These are phyloP conservation scores for Nothocercus julius DNA, from an alignment of 2,113 vertebrate species.

Conservation along the genomic window DNA sequence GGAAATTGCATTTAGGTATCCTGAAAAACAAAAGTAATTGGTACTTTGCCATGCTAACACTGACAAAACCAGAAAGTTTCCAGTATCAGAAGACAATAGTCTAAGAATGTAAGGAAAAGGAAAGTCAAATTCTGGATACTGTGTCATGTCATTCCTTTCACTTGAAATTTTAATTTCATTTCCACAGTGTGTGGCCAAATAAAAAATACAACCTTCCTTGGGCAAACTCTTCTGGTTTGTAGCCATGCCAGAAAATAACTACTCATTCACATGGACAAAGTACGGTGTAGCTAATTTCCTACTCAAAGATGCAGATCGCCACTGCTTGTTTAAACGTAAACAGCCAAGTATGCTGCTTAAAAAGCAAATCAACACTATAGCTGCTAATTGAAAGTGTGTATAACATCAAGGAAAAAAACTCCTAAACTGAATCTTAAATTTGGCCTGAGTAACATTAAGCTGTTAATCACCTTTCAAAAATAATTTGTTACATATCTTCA, in stretches of 20 bases:
- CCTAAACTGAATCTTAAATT: neutral
- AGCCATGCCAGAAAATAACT: neutral
- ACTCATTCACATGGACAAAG: neutral
- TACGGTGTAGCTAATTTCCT: neutral
- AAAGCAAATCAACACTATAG: neutral
- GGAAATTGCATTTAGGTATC: neutral
- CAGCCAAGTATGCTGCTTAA: neutral
- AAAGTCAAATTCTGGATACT: neutral
- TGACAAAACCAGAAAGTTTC: neutral
- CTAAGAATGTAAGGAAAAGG: neutral
- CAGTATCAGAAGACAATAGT: neutral
- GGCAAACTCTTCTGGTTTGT: neutral
- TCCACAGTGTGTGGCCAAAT: neutral
- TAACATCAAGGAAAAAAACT: neutral
- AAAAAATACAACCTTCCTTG: neutral
- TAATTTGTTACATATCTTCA: neutral
- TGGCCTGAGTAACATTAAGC: neutral
- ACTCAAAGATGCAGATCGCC: neutral
- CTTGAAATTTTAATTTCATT: neutral
- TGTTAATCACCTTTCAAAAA: accelerated
- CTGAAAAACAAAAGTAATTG: neutral
- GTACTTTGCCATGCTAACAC: neutral
- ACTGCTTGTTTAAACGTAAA: neutral
- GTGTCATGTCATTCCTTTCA: neutral
- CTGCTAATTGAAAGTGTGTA: neutral